phyloP scores from a whole-genome alignment of 2,797 vertebrate genomes.

The Peromyscus nudipes region DNA sequence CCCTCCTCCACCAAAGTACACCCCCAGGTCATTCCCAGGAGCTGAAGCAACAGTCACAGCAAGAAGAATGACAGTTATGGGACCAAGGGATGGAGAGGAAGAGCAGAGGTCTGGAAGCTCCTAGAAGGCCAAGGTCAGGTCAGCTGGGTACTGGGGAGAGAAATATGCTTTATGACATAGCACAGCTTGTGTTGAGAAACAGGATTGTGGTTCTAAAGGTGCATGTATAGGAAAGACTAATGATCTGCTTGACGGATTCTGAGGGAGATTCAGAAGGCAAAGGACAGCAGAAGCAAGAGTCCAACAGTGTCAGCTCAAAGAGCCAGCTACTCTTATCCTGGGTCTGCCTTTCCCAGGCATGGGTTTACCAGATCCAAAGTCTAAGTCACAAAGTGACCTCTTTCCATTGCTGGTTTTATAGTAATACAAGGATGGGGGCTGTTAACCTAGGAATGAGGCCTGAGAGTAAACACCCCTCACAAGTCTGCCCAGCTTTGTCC shows the following conservation, averaged over 20 bases:
- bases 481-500: no score
- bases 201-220: not conserved
- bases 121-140: not conserved
- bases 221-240: accelerated
- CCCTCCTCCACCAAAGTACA: not conserved
- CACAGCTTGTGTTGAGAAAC: not conserved
- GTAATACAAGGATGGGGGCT: not conserved
- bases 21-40: not conserved
- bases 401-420: accelerated
- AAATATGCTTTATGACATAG: accelerated
- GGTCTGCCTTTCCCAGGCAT: not conserved
- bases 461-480: not conserved
- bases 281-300: accelerated
- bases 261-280: not conserved
- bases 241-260: not conserved
- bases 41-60: not conserved
- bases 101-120: not conserved
- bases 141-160: not conserved
- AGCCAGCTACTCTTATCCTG: not conserved
- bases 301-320: not conserved
- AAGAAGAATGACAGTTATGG: not conserved
- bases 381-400: not conserved
- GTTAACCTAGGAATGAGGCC: not conserved
- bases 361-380: not conserved
- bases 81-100: not conserved